phyloP scores from a whole-genome alignment of 2,797 vertebrate genomes.

The Ptychadena robeensis region DNA sequence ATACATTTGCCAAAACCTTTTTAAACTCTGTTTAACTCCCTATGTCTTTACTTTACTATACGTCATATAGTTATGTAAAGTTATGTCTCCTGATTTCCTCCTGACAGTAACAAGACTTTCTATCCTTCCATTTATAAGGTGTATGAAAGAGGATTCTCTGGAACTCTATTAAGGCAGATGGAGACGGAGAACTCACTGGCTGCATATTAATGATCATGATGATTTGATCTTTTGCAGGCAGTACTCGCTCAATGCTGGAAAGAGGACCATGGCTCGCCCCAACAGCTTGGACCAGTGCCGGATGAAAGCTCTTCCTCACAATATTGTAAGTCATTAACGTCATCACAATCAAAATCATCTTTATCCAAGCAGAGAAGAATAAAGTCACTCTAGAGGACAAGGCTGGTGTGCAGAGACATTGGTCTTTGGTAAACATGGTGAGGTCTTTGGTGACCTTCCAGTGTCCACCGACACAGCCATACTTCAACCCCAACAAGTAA shows the following conservation, averaged over 20 bases:
- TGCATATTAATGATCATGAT: not conserved
- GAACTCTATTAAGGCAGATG: not conserved
- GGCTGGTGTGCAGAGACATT: not conserved
- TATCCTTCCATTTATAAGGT: not conserved
- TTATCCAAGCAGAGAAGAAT: not conserved
- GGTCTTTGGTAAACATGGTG: not conserved
- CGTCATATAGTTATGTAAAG: not conserved
- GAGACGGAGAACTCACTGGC: not conserved
- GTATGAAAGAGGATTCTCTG: not conserved
- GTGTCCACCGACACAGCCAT: too few species aligned
- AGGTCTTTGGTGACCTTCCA: too few species aligned
- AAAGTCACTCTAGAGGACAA: not conserved
- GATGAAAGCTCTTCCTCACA: slow-evolving; percentile 80
- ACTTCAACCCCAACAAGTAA: too few species aligned
- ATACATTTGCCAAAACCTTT: slow-evolving; percentile 12
- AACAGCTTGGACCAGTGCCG: slow-evolving; percentile 85
- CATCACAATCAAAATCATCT: not conserved
- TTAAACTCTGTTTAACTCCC: not conserved
- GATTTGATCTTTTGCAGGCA: slow-evolving; percentile 75
- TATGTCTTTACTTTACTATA: too few species aligned
- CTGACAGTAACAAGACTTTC: not conserved
- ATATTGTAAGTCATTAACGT: slow-evolving; percentile 76
- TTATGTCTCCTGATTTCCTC: not conserved
- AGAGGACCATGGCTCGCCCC: slow-evolving; percentile 79
- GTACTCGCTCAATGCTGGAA: slow-evolving; percentile 78